phyloP scores from a whole-genome alignment of 2,113 vertebrate genomes.

The Pimephales promelas region DNA sequence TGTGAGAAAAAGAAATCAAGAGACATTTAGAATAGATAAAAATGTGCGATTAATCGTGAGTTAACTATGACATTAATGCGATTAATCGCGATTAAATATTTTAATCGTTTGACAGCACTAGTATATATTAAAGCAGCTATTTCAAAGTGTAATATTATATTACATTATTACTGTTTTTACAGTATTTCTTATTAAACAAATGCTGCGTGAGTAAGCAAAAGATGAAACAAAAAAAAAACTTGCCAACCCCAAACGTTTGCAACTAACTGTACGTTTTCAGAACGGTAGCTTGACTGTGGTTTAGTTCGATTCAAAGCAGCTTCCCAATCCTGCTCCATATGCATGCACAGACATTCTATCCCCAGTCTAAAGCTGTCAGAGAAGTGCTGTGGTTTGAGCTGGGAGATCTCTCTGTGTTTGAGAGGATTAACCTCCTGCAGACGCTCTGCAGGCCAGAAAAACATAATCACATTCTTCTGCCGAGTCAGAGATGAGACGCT shows the following conservation, averaged over 20 bases:
- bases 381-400: slow-evolving; percentile 17
- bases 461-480: slow-evolving; percentile 1
- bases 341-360: neutral
- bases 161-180: neutral
- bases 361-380: slow-evolving; percentile 13
- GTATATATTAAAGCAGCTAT: neutral
- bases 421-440: slow-evolving; percentile 20
- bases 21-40: no score
- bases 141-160: neutral
- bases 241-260: neutral
- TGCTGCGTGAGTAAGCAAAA: no score
- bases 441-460: slow-evolving; percentile 9
- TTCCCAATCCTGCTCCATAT: neutral
- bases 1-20: no score
- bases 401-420: slow-evolving; percentile 14
- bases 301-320: neutral
- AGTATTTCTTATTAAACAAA: neutral
- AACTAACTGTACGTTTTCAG: neutral
- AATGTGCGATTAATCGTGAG: no score
- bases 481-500: neutral
- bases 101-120: no score
- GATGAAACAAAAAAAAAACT: neutral
- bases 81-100: no score
- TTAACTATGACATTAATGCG: no score
- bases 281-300: neutral